Evolutionary conservation across 2,113 vertebrate genomes (phyloP).

Genomic region (Quiscalus mexicanus): DNA sequence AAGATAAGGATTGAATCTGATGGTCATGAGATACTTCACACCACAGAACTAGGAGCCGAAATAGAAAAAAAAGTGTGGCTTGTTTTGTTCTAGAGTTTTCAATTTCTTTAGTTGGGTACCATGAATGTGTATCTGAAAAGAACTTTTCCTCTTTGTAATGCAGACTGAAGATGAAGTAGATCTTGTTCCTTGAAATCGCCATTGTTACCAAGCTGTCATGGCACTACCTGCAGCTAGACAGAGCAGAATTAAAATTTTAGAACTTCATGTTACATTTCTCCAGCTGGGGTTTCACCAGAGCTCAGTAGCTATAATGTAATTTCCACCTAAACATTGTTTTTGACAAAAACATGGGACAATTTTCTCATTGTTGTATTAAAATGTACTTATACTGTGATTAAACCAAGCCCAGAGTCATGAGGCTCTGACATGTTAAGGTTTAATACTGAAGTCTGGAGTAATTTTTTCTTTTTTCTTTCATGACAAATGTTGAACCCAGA

Average conservation of each 20-base stretch:
- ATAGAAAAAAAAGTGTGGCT: constrained; percentile 24
- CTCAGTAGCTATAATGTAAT: neutral
- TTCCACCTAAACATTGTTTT: neutral
- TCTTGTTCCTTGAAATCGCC: constrained; percentile 33
- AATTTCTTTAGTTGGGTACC: constrained; percentile 11
- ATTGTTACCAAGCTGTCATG: constrained; percentile 21
- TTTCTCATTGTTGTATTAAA: neutral
- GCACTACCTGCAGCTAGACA: neutral
- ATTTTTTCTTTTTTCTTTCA: neutral
- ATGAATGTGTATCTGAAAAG: constrained; percentile 53
- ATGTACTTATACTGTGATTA: neutral
- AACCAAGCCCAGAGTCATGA: neutral
- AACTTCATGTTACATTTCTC: neutral
- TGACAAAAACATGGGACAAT: neutral
- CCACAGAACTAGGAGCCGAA: neutral
- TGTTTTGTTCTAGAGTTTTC: constrained; percentile 28
- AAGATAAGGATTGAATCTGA: neutral
- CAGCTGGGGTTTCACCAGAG: neutral
- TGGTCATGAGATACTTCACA: neutral
- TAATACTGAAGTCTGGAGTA: neutral
- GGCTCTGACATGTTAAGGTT: neutral
- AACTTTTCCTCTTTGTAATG: neutral
- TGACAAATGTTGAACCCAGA: neutral
- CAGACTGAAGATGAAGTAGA: constrained; percentile 23
- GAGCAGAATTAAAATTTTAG: neutral